Base-by-base conservation (phyloP, 2,888 invertebrate species). In the Sisyra nigra region DNA sequence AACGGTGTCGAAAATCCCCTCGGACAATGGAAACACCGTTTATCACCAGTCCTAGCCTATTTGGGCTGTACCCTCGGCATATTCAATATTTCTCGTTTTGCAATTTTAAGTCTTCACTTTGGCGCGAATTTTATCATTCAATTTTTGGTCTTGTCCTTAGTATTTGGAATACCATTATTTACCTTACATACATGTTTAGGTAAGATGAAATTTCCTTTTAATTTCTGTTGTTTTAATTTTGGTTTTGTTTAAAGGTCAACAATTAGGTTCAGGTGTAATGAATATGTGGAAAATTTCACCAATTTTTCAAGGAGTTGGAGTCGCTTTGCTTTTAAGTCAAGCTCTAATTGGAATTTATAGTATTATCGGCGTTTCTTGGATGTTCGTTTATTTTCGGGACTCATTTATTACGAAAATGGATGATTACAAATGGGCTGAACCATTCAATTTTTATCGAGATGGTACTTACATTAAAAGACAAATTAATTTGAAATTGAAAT, bases 201-300 rank as follows among this genome's bases (percentile, higher is more conserved):
- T 9, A 80, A 83, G 58, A 17, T 29, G n/a, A 2, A 10, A 34
- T 34, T 4, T 41, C 19, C 7, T 17, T 37, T 37, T 18, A 37
- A 19, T 38, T 2, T 38, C n/a, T n/a, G n/a, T n/a, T n/a, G n/a
- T n/a, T n/a, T n/a, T n/a, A n/a, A n/a, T n/a, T n/a, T n/a, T 9
- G 7, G 9, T n/a, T n/a, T n/a, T n/a, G n/a, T 9, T 85, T 51
- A 66, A 91, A 52, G 91, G 92, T 2, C 85, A 88, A 60, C 80
- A 86, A 52, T 65, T 91, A 46, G 77, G 80, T 38, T 76, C 86
- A 0, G 91, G 91, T 0, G 83, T 87, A 2, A 75, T 91, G 46
- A 87, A 88, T 53, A 89, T 91, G 89, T 92, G 91, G 91, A 76
- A 75, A 54, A 88, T 91, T 54, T 89, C 89, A 43, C 92, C 92